phyloP scores from a whole-genome alignment of 2,113 vertebrate genomes.

The Zapornia atra region DNA sequence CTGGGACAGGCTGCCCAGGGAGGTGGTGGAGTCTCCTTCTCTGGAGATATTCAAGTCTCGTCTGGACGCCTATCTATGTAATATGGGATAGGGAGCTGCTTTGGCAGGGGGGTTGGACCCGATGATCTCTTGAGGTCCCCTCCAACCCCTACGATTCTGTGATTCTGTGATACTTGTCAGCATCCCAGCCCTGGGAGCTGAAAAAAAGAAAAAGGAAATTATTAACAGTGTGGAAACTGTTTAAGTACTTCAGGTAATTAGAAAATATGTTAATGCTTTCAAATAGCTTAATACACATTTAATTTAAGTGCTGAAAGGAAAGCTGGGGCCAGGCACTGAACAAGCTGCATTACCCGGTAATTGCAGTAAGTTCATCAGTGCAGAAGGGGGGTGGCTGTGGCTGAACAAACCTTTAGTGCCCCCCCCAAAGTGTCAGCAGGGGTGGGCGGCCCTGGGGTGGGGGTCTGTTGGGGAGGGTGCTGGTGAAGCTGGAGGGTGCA shows the following conservation, averaged over 20 bases:
- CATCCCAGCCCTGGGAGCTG: neutral
- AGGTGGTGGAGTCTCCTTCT: no score
- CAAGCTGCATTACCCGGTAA: fast-evolving
- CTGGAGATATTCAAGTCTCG: no score
- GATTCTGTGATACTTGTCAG: neutral
- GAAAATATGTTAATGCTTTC: neutral
- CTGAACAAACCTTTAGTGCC: neutral
- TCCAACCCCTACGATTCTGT: no score
- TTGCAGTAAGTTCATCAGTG: neutral
- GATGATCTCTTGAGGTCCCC: no score
- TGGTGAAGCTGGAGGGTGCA: neutral
- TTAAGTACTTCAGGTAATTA: constrained; percentile 19
- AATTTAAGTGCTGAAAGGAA: neutral
- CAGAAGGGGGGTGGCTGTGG: neutral
- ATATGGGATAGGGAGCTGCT: no score
- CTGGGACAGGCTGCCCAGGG: no score
- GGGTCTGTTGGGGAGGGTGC: fast-evolving
- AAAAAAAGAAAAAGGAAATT: neutral
- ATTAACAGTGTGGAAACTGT: neutral
- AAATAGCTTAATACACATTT: constrained; percentile 14
- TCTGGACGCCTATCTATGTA: no score
- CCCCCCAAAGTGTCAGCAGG: fast-evolving
- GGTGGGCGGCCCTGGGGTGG: fast-evolving
- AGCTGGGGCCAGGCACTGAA: neutral
- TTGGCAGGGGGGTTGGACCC: no score